phyloP scores from a whole-genome alignment of 2,113 vertebrate species.

The Oncorhynchus mykiss region DNA sequence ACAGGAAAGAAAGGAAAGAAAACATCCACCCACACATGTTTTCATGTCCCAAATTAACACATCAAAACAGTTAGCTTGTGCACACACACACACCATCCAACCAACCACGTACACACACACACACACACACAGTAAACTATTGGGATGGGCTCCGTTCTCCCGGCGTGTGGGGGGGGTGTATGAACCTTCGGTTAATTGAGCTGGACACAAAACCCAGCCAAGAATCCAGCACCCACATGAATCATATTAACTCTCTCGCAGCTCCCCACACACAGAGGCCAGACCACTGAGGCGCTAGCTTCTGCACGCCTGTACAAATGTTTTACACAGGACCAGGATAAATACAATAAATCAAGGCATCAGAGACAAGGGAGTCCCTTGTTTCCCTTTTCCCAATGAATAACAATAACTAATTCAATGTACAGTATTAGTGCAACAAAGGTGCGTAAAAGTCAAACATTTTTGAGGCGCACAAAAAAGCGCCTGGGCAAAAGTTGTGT shows the following conservation, averaged over 20 bases:
- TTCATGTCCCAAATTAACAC: too few species aligned
- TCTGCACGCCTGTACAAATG: slow-evolving; percentile 42
- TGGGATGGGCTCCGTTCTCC: slow-evolving; percentile 46
- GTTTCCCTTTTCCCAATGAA: neutral
- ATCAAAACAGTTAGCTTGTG: too few species aligned
- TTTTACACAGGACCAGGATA: slow-evolving; percentile 21
- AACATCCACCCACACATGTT: slow-evolving; percentile 13
- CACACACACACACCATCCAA: too few species aligned
- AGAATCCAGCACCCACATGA: slow-evolving; percentile 46
- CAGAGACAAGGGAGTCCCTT: neutral
- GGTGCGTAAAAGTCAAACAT: too few species aligned
- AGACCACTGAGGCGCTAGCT: slow-evolving; percentile 22
- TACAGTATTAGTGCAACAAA: too few species aligned
- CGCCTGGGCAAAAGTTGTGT: too few species aligned
- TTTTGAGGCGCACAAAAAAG: too few species aligned
- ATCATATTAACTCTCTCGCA: slow-evolving; percentile 40
- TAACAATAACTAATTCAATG: too few species aligned
- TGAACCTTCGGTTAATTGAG: slow-evolving; percentile 56
- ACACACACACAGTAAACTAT: slow-evolving; percentile 16
- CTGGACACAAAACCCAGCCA: slow-evolving; percentile 52
- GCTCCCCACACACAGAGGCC: too few species aligned
- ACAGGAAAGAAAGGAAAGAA: slow-evolving; percentile 29
- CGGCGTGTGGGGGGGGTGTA: slow-evolving; percentile 44
- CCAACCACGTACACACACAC: too few species aligned
- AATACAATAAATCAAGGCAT: slow-evolving; percentile 32